Evolutionary conservation across 2,888 invertebrate genomes (phyloP).

Genomic region (Neuroscelio doddi): DNA sequence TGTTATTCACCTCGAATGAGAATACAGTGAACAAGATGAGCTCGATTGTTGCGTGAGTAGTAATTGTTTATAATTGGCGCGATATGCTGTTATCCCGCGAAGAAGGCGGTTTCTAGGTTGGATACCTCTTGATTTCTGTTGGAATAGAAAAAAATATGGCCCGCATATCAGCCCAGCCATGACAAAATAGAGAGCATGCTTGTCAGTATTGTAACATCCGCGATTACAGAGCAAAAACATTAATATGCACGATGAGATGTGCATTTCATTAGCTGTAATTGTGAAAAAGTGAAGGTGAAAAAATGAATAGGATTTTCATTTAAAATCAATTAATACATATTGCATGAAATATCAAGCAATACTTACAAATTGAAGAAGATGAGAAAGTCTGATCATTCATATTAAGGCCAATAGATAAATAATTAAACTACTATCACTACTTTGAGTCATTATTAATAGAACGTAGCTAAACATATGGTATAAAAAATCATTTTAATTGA

Average conservation of each 20-base stretch:
- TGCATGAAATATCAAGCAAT: too few species aligned
- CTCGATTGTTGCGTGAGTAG: constrained; percentile 50
- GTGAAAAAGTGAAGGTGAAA: constrained; percentile 16
- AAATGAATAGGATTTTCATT: background rate
- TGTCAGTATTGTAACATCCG: constrained; percentile 34
- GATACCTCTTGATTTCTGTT: constrained; percentile 61
- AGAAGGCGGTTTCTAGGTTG: constrained; percentile 68
- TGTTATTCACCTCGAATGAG: constrained; percentile 33
- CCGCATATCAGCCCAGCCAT: constrained; percentile 65
- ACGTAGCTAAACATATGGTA: too few species aligned
- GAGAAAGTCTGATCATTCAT: too few species aligned
- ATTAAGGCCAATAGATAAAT: too few species aligned
- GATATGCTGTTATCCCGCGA: constrained; percentile 44
- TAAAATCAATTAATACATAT: too few species aligned
- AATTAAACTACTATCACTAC: too few species aligned
- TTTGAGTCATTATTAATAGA: too few species aligned
- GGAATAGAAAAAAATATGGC: constrained; percentile 52
- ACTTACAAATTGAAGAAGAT: too few species aligned
- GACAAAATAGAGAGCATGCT: constrained; percentile 64
- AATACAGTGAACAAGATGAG: constrained; percentile 29
- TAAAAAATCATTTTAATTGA: too few species aligned
- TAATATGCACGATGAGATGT: constrained; percentile 10
- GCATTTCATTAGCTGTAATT: constrained; percentile 9
- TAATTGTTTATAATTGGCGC: constrained; percentile 53
- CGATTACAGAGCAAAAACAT: constrained; percentile 14